Base-by-base conservation (phyloP, 2,888 invertebrate species). In the Caenorhabditis japonica region DNA sequence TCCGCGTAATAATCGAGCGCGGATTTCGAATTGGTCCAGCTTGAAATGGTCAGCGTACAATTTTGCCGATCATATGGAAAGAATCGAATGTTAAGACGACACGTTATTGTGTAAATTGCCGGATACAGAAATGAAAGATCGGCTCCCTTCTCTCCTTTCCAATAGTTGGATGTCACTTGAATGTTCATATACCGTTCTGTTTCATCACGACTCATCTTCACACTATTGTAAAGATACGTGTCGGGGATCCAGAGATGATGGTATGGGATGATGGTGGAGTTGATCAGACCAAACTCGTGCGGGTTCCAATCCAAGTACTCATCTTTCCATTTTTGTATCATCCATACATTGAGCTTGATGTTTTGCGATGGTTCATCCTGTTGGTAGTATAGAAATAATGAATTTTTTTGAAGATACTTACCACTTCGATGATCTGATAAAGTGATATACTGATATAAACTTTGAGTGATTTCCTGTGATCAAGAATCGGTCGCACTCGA, bases 351-450 rank as follows among this genome's bases (percentile, higher is more conserved):
- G 56, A 89, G 87, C 53, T 89, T 88, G 39, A 89, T 86, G 61
- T 89, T 88, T 74, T 90, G 89, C 41, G 89, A 88, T 58, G 89
- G 89, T 75, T 89, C 89, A 79, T 89, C 89, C 74, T 75, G 52
- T 3, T n/a, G 13, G n/a, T 15, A 19, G 21, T 1, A 10, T 55
- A 25, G 2, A 43, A 13, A 13, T 12, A 19, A 19, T 27, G 15
- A 21, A 17, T 21, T n/a, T 19, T 12, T 51, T 36, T 3, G 19
- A n/a, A 8, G 5, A 12, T 8, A 73, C 75, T 64, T 15, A 77
- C 75, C 43, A 81, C 81, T 76, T 81, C 81, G 23, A 81, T 81
- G 19, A 85, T 80, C 47, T 85, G 85, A 76, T 85, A 85, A 3
- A 85, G 69, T 17, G 81, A 81, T 66, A 85, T 85, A 55, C 81